These are phyloP conservation scores for Manis pentadactyla DNA, from an alignment of 2,797 vertebrate species.

Conservation along the genomic window DNA sequence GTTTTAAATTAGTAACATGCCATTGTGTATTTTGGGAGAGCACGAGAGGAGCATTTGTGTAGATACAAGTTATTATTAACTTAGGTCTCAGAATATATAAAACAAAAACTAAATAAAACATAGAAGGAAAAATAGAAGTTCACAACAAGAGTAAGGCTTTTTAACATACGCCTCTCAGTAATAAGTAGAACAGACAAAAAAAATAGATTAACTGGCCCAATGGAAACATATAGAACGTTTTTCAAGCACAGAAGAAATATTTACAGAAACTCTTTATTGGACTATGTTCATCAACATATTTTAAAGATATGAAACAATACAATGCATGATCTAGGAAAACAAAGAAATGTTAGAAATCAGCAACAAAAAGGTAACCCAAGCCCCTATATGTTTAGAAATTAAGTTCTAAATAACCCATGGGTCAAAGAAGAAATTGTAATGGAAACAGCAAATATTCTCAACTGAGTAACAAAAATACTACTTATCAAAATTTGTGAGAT, in stretches of 20 bases:
- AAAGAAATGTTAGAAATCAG: background rate
- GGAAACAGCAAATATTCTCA: background rate
- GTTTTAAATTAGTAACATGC: background rate
- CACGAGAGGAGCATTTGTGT: background rate
- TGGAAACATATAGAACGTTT: background rate
- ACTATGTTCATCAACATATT: background rate
- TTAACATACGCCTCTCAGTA: background rate
- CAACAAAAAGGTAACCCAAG: background rate
- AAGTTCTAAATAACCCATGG: background rate
- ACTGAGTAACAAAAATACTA: background rate
- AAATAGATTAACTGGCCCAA: background rate
- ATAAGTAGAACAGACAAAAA: background rate
- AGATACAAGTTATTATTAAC: background rate
- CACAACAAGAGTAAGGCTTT: background rate
- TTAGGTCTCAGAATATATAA: background rate
- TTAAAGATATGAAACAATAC: background rate
- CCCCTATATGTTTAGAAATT: background rate
- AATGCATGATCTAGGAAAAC: background rate
- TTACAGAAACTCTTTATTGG: background rate
- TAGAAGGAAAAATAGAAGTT: background rate
- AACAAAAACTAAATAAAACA: background rate
- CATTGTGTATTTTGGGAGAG: background rate
- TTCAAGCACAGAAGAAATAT: background rate
- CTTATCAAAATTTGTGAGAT: background rate
- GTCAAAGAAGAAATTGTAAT: background rate